These are phyloP conservation scores for Lasioglossum marginatum DNA, from an alignment of 2,888 invertebrate species.

Conservation along the genomic window DNA sequence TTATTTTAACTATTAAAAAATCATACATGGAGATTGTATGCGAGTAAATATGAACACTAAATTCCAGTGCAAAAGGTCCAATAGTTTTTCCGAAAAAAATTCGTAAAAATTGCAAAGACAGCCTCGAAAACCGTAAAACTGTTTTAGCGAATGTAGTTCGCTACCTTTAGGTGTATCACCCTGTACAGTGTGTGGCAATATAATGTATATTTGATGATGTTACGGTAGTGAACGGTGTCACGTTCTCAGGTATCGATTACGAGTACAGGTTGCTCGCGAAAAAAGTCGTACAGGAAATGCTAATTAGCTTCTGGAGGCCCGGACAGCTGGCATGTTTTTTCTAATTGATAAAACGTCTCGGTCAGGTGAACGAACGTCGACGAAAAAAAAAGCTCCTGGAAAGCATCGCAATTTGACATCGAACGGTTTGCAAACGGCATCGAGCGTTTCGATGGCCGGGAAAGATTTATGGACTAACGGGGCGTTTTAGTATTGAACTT, in stretches of 20 bases:
- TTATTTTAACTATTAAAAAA: too few relatives aligned
- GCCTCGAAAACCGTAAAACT: too few relatives aligned
- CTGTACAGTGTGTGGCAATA: neutral
- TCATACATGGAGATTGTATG: too few relatives aligned
- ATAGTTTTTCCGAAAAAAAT: too few relatives aligned
- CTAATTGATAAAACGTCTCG: constrained; percentile 32
- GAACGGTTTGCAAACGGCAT: constrained; percentile 51
- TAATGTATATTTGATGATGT: neutral
- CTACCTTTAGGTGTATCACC: neutral
- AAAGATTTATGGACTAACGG: constrained; percentile 52
- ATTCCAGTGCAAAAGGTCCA: too few relatives aligned
- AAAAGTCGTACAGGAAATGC: constrained; percentile 37
- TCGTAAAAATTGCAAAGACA: too few relatives aligned
- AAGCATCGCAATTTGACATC: constrained; percentile 42
- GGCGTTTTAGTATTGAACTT: constrained; percentile 51
- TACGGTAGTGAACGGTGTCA: neutral
- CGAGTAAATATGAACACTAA: too few relatives aligned
- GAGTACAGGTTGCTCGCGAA: neutral
- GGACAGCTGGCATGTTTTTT: constrained; percentile 21
- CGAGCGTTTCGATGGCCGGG: constrained; percentile 43
- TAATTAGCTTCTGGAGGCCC: constrained; percentile 31
- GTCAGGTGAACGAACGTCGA: constrained; percentile 2
- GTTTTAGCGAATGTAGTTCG: too few relatives aligned
- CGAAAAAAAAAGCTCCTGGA: constrained; percentile 4
- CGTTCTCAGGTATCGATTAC: neutral